phyloP scores from a whole-genome alignment of 2,113 vertebrate species.

The Hirundichthys speculiger region DNA sequence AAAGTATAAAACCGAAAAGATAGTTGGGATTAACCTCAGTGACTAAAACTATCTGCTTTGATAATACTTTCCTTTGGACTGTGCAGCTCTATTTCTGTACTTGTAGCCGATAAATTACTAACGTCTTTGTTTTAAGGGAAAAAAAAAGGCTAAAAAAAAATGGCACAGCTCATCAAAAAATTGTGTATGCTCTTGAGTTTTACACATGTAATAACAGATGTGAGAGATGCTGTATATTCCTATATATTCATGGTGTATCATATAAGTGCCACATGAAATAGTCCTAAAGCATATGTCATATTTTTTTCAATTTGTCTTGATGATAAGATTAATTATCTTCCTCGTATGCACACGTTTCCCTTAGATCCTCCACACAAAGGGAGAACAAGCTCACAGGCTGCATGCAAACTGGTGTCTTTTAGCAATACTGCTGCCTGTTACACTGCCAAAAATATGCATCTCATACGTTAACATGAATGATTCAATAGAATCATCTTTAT shows the following conservation, averaged over 20 bases:
- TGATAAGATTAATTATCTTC: conserved; percentile 27
- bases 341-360: conserved; percentile 5
- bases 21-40: no score
- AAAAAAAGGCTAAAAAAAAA: no score
- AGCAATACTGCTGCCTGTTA: conserved; percentile 4
- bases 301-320: conserved; percentile 6
- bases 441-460: conserved; percentile 25
- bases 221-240: background rate
- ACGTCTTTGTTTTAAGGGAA: background rate
- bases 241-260: background rate
- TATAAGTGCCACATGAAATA: conserved; percentile 6
- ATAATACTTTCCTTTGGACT: background rate
- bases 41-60: no score
- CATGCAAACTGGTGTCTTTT: background rate
- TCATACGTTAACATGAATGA: conserved; percentile 61
- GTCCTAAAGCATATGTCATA: background rate
- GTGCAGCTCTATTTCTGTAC: conserved; percentile 7
- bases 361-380: conserved; percentile 12
- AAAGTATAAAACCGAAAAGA: no score
- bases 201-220: background rate
- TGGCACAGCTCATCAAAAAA: background rate
- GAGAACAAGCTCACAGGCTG: background rate
- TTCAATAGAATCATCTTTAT: conserved; percentile 62
- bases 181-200: conserved; percentile 8
- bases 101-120: no score